Evolutionary conservation across 2,113 vertebrate species (phyloP), one percentile per base, ranked within the genome.

Genomic region (Brachionichthys hirsutus): DNA sequence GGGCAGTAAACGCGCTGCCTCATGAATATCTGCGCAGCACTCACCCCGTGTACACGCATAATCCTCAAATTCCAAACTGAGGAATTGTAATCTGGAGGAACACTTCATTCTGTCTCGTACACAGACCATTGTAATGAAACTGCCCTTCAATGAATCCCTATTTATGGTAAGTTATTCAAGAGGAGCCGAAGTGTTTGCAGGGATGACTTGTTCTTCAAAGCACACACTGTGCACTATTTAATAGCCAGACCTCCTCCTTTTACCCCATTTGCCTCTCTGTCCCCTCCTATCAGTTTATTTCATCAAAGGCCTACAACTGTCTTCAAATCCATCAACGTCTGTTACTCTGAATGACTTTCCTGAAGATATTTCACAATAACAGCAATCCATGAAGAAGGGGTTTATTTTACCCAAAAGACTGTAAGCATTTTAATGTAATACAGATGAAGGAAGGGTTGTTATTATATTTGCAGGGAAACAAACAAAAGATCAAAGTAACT

Each of bases 131-230:
- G 62, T 69, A 84, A 80, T 79, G 62, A 84, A 75, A 52, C 62
- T 49, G 64, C 67, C 65, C 30, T 79, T 69, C 85, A 73, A 84
- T 81, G 76, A 79, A 76, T 70, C 80, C 77, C 76, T 90, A 74
- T 88, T 89, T 89, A 88, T 81, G 77, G 83, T 86, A 84, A 84
- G 81, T 84, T 85, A 88, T 91, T 87, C 62, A 84, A 69, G 77
- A 69, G 76, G 53, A 64, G 73, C 68, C 81, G 66, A 70, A 60
- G 75, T 57, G 50, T 67, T 60, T 62, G 68, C 56, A 62, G 49
- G 78, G 73, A 72, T 78, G 71, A 85, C 65, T 80, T 80, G 70
- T 80, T 83, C 59, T 48, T 59, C 65, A 75, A 82, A 87, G 85
- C 74, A 90, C 82, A 80, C 63, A 67, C 65, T 88, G 86, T 88